phyloP scores from a whole-genome alignment of 2,888 invertebrate species.

The Melanargia galathea region DNA sequence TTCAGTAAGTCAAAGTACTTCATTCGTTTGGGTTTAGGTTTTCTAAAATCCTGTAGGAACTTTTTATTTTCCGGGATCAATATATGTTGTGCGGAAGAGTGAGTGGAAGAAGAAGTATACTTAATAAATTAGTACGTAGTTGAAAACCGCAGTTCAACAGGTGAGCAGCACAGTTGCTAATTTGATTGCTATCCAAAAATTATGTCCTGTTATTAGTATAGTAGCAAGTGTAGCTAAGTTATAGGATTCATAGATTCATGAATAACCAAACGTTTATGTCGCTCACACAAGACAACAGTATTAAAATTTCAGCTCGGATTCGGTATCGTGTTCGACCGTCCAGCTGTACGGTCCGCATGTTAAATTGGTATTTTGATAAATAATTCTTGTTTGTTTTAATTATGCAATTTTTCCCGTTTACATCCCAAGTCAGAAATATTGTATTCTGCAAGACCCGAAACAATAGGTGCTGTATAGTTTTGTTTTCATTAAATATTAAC shows the following conservation, averaged over 20 bases:
- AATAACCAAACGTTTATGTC: conserved; percentile 29
- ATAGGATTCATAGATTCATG: conserved; percentile 18
- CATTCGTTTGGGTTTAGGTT: too few relatives aligned
- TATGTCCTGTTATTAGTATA: background rate
- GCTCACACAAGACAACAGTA: conserved; percentile 39
- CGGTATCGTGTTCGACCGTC: conserved; percentile 19
- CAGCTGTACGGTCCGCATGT: conserved; percentile 22
- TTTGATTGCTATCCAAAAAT: background rate
- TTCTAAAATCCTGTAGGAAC: too few relatives aligned
- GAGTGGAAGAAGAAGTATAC: too few relatives aligned
- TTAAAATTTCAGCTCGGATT: conserved; percentile 41
- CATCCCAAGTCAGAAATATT: background rate
- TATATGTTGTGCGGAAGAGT: too few relatives aligned
- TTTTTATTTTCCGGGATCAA: too few relatives aligned
- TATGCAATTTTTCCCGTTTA: background rate
- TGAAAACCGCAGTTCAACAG: too few relatives aligned
- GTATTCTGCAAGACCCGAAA: too few relatives aligned
- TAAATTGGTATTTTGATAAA: background rate
- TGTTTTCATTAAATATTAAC: too few relatives aligned
- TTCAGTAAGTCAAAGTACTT: too few relatives aligned
- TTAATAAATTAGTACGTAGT: too few relatives aligned
- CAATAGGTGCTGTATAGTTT: background rate
- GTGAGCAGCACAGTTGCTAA: too few relatives aligned
- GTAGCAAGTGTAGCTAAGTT: background rate
- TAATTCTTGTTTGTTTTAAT: background rate